Evolutionary conservation across 1,140 invertebrate species (phyloP).

Genomic region (Pemphigus obesinymphae): DNA sequence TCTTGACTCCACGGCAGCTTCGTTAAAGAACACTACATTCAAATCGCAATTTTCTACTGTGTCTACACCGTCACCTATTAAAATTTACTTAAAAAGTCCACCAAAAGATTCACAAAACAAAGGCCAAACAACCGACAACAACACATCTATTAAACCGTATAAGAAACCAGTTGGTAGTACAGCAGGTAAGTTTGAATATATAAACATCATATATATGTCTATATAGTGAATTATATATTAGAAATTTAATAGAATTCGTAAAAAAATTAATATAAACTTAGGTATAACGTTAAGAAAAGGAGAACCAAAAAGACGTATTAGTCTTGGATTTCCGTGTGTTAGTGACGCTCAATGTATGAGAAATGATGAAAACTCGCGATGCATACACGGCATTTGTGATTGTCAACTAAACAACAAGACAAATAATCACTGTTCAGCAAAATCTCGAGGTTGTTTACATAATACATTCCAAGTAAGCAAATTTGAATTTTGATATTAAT

Average conservation of each 20-base stretch:
- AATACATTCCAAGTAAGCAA: slow-evolving; percentile 76
- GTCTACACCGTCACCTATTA: background rate
- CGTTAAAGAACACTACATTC: background rate
- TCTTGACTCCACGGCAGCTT: background rate
- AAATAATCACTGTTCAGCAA: slow-evolving; percentile 60
- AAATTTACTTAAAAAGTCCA: slow-evolving; percentile 3
- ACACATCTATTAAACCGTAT: background rate
- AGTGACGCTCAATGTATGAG: slow-evolving; percentile 71
- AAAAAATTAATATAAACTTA: background rate
- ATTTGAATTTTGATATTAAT: no score
- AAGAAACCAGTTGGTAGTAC: slow-evolving; percentile 3
- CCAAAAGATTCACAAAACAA: background rate
- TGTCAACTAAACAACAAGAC: slow-evolving; percentile 58
- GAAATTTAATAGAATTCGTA: background rate
- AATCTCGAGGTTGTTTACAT: slow-evolving; percentile 68
- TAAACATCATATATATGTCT: background rate
- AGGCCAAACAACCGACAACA: background rate
- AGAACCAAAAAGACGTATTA: slow-evolving; percentile 59
- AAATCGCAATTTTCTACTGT: background rate
- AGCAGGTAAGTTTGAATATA: background rate
- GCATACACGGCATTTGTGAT: slow-evolving; percentile 72
- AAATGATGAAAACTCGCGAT: slow-evolving; percentile 71
- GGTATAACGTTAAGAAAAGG: slow-evolving; percentile 50
- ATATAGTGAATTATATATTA: background rate
- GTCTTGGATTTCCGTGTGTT: slow-evolving; percentile 70